A percentile compares a stretch with the other conserved stretches of the same genome.
phyloP scores from a whole-genome alignment of 2,113 vertebrate genomes.

The Arothron firmamentum region DNA sequence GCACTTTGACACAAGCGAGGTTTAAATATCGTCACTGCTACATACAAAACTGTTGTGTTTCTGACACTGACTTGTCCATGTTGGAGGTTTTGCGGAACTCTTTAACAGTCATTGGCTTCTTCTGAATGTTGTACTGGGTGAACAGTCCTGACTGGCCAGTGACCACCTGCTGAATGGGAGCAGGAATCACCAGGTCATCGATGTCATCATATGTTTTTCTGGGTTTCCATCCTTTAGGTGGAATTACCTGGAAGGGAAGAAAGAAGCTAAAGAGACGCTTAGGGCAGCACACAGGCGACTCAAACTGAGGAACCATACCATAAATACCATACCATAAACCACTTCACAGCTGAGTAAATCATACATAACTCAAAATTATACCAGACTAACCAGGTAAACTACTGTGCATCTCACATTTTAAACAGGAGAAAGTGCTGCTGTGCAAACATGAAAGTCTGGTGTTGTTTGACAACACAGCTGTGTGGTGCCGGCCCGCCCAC shows the following conservation, averaged over 20 bases:
- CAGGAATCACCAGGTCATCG: constrained; percentile 90
- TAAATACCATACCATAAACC: no score
- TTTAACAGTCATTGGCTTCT: constrained; percentile 93
- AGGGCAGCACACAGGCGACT: no score
- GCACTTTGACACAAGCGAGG: no score
- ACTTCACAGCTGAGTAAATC: no score
- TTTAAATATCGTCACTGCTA: no score
- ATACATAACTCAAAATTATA: no score
- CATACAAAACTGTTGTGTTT: no score
- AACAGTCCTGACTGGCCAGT: constrained; percentile 97
- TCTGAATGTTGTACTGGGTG: constrained; percentile 99
- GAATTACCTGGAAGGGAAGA: constrained; percentile 79
- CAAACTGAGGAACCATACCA: no score
- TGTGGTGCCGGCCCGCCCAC: not conserved
- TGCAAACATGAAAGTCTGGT: no score
- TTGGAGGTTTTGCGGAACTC: constrained; percentile 92
- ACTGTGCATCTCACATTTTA: not conserved
- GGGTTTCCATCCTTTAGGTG: constrained; percentile 93
- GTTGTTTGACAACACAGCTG: no score
- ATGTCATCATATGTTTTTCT: constrained; percentile 87
- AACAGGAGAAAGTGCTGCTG: no score
- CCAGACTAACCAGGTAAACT: not conserved
- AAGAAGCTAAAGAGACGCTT: not conserved
- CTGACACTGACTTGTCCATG: constrained; percentile 84
- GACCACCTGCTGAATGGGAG: constrained; percentile 97